Evolutionary conservation across 1,140 invertebrate genomes (phyloP).

Genomic region (Nephila pilipes): DNA sequence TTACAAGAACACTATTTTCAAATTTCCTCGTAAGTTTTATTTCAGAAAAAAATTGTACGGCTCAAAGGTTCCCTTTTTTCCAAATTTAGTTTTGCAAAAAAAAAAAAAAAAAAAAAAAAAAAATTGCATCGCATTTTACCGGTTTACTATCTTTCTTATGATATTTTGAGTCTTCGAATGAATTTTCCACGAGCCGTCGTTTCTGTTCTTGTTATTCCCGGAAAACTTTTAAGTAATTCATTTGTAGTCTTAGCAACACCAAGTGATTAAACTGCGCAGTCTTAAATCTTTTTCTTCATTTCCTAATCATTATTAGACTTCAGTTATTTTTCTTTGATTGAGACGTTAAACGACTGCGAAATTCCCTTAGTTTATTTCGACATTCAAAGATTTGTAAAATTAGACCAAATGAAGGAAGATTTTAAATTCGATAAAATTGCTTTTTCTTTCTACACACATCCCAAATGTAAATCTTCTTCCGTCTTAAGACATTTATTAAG

Average conservation of each 20-base stretch:
- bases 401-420: not conserved
- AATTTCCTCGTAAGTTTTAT: too few relatives aligned
- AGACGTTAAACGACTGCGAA: not conserved
- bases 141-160: too few relatives aligned
- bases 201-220: not conserved
- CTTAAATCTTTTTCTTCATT: not conserved
- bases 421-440: not conserved
- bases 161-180: too few relatives aligned
- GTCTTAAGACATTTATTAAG: not conserved
- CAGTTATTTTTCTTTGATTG: not conserved
- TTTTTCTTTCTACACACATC: not conserved
- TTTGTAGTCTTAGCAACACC: not conserved
- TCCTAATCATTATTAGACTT: not conserved
- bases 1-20: too few relatives aligned
- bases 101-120: too few relatives aligned
- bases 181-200: too few relatives aligned
- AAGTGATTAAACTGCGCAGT: not conserved
- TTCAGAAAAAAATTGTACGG: too few relatives aligned
- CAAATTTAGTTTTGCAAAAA: too few relatives aligned
- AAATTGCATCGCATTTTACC: too few relatives aligned
- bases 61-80: too few relatives aligned
- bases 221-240: not conserved
- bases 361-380: slow-evolving; percentile 22
- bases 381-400: not conserved
- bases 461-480: not conserved